Evolutionary conservation across 2,113 vertebrate genomes (phyloP), one percentile per base, ranked within the genome.

Genomic region (Chaetodon auriga): DNA sequence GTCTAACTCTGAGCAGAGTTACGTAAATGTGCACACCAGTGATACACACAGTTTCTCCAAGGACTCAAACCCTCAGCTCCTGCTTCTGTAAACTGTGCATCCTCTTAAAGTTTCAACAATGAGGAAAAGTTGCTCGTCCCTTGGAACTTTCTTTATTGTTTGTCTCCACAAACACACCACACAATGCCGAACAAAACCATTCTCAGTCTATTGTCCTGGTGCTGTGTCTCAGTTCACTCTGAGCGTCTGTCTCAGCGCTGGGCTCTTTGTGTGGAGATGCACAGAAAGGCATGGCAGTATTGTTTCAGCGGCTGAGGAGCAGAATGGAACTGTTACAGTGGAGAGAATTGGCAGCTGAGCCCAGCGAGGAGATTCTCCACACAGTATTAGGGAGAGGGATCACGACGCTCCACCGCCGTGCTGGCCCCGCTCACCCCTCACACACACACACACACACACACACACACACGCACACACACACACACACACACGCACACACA

Each of bases 361-460:
- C 80, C 85, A 30, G 91, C 90, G 68, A 92, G 91, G 85, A 93
- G 93, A 92, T 94, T 94, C 93, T 92, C 92, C 92, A 91, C 92
- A 93, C 92, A 88, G 88, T 83, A 91, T 94, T 93, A 93, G 88
- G 64, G 88, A 92, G 92, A 89, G 64, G 88, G 85, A 93, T 92
- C 92, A 83, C 72, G 43, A 69, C 71, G 74, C 90, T 84, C 87
- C 91, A 87, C 89, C 79, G 57, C 86, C 70, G 61, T 14, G 65
- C 85, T 69, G 80, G 84, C 78, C 85, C 65, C 25, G 0, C 89
- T 81, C 80, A 51, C 78, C 79, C 81, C 63, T 61, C 75, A 16
- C 45, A 16, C 45, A 49, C 70, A 60, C 53, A 30, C 76, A 71
- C 66, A 82, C 82, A 71, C 54, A 77, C 18, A 48, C 63, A 76